Base-by-base conservation (phyloP, 2,113 vertebrate genomes). In the Gobio gobio region DNA sequence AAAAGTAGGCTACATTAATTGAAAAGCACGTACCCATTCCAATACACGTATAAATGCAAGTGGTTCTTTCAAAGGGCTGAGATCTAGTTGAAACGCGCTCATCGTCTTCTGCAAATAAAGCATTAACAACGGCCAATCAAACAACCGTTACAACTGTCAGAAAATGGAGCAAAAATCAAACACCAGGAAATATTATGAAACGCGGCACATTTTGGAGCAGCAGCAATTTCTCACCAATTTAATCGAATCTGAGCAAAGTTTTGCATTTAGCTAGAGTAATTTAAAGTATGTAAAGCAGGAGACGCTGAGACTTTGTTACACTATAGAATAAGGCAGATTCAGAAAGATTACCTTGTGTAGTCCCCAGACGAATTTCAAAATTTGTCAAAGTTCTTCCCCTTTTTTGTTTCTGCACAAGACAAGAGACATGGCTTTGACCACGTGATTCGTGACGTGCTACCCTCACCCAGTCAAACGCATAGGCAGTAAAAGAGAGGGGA, bases 41-140 rank as follows among this genome's bases (percentile, higher is more conserved):
- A 99, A 93, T 80, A 97, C 88, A 88, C 98, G 97, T 84, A 98
- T 96, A 88, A 98, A 98, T 5, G 97, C 97, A 89, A 99, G 86
- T 1, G 97, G 97, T 87, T 98, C 98, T 88, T 95, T 97, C 88
- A 99, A 90, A 20, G 96, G 95, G 43, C 91, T 92, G 87, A 97
- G 92, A 86, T 96, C 96, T 61, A 97, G 87, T 54, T 86, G 93
- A 80, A 94, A 94, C 0, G 87, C 89, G 73, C 88, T 86, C 83
- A 93, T 83, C n/a, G 91, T 91, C 90, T 93, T 94, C 95, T 95
- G 84, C 1, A 59, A 73, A 29, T 68, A 22, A 81, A 81, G 61
- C 18, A 58, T 7, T 45, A 45, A 8, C 7, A 59, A 10, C 13
- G 51, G 2, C 0, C 59, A 13, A 10, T 45, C 18, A 49, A 40